Base-by-base conservation (phyloP, 2,113 vertebrate genomes). In the Crypturellus undulatus region DNA sequence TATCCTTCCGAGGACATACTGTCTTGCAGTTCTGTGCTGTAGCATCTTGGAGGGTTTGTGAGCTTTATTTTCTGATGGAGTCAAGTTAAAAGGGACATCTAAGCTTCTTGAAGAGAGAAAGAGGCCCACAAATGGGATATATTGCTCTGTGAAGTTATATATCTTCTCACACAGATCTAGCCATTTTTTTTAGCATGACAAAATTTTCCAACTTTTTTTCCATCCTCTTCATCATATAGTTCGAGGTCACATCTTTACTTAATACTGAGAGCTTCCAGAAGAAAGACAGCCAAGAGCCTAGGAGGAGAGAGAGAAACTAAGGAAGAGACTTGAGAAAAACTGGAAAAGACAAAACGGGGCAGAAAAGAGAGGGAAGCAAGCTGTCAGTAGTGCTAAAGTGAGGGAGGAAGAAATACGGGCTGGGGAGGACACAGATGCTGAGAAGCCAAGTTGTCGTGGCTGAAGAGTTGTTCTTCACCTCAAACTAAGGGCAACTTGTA, bases 21-120 rank as follows among this genome's bases (percentile, higher is more conserved):
- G 49, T 82, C 64, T 71, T 64, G 19, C 67, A 82, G 77, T 13
- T 84, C 54, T 89, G 40, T 60, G 56, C 42, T 43, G 7, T 18
- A 72, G 25, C 54, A 56, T 59, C 54, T 85, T 54, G 70, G 64
- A 81, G 79, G 38, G 64, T 70, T 87, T 91, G 54, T 64, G 19
- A 91, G 69, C 90, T 91, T 40, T 73, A 6, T 79, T 87, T 94
- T 69, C 91, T 81, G 26, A 75, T n/a, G 69, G 90, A 89, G 58
- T 78, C 40, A 62, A 45, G 54, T 88, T 91, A 69, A 88, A 93
- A 75, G 72, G 52, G 63, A 76, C 16, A 83, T 76, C 73, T 78
- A 64, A 88, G 36, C 26, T 56, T 3, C 2, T 4, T 67, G 70
- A 83, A 72, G n/a, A 72, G 59, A 89, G 32, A 54, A 22, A 49